A percentile compares a stretch with the other conserved stretches of the same genome.
phyloP scores from a whole-genome alignment of 2,113 vertebrate species.

The Diadophis punctatus region DNA sequence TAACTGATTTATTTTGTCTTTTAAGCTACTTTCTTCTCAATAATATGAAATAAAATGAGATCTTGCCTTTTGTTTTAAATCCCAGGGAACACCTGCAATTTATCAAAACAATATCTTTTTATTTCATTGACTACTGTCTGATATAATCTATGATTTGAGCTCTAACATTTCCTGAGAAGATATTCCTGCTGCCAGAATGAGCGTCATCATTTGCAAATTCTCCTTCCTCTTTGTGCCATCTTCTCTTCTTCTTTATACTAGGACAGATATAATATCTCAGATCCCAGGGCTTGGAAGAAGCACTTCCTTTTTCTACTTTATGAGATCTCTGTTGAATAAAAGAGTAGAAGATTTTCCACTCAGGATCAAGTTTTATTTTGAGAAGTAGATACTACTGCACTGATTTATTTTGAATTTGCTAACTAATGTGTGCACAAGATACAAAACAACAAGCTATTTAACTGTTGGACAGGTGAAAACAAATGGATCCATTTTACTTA shows the following conservation, averaged over 20 bases:
- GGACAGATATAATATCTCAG: not conserved
- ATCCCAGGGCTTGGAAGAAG: too few relatives aligned
- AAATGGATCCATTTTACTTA: not conserved
- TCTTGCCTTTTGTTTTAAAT: conserved; percentile 25
- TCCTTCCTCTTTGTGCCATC: not conserved
- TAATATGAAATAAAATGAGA: conserved; percentile 24
- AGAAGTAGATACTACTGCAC: not conserved
- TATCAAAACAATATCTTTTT: not conserved
- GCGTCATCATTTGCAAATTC: not conserved
- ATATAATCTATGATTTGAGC: not conserved
- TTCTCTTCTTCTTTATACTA: not conserved
- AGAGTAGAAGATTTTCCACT: not conserved
- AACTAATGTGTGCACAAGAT: not conserved
- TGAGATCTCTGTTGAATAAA: not conserved
- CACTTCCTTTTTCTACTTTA: not conserved
- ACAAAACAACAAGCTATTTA: not conserved
- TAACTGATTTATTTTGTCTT: conserved; percentile 24
- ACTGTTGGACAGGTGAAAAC: not conserved
- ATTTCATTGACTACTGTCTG: not conserved
- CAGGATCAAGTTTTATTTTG: not conserved
- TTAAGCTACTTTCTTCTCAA: conserved; percentile 38
- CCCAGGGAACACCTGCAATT: not conserved
- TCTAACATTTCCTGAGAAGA: not conserved
- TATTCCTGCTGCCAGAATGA: not conserved
- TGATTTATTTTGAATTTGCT: not conserved